phyloP scores from a whole-genome alignment of 2,113 vertebrate species.

The Hippoglossus stenolepis region DNA sequence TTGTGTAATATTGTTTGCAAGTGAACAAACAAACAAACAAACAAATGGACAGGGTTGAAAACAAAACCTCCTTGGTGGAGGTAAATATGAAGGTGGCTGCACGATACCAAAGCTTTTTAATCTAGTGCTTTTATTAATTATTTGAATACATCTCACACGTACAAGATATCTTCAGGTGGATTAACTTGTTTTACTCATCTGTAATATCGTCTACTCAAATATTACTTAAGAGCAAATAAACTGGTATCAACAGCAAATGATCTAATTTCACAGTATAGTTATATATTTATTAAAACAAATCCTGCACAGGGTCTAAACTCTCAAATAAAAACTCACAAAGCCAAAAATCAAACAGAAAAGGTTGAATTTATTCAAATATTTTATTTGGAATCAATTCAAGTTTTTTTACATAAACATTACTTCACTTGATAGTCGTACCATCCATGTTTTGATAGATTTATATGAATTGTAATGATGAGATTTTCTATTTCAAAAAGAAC shows the following conservation, averaged over 20 bases:
- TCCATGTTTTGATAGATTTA: conserved; percentile 18
- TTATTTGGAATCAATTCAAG: conserved; percentile 53
- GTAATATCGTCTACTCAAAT: neutral
- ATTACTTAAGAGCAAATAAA: conserved; percentile 21
- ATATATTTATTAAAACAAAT: neutral
- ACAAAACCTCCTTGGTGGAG: too few relatives aligned
- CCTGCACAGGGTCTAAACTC: neutral
- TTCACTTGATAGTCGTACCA: conserved; percentile 10
- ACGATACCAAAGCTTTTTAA: neutral
- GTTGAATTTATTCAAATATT: conserved; percentile 52
- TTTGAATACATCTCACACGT: too few relatives aligned
- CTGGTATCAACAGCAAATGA: neutral
- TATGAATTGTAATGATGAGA: neutral
- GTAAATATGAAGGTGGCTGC: neutral
- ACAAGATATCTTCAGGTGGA: too few relatives aligned
- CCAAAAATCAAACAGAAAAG: neutral
- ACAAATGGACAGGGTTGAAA: too few relatives aligned
- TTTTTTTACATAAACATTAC: conserved; percentile 33
- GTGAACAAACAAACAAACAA: too few relatives aligned
- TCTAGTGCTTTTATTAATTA: too few relatives aligned
- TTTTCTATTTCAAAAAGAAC: neutral
- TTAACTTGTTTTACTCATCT: too few relatives aligned
- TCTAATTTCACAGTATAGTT: conserved; percentile 6
- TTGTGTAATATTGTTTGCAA: too few relatives aligned
- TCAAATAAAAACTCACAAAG: neutral